phyloP scores from a whole-genome alignment of 2,797 vertebrate genomes.

The Melanotaenia pygmaea region DNA sequence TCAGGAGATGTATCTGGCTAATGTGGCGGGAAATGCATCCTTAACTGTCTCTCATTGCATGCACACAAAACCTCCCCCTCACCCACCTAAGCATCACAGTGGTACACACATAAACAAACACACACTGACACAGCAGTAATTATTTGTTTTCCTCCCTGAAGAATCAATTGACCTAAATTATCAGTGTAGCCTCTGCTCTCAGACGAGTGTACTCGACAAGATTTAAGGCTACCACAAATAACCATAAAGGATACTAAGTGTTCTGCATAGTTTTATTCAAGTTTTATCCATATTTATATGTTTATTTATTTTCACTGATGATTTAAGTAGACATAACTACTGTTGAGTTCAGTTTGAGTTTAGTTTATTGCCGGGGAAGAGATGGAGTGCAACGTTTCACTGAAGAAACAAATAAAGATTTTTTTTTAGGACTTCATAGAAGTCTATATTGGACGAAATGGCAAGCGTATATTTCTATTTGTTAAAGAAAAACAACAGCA shows the following conservation, averaged over 20 bases:
- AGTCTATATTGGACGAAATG: not conserved
- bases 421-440: not conserved
- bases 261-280: constrained; percentile 19
- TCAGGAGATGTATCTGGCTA: constrained; percentile 77
- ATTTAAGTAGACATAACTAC: constrained; percentile 19
- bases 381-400: not conserved
- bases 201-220: constrained; percentile 52
- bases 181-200: constrained; percentile 52
- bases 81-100: constrained; percentile 28
- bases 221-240: constrained; percentile 39
- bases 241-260: constrained; percentile 20
- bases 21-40: constrained; percentile 80
- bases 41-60: constrained; percentile 71
- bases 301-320: constrained; percentile 12
- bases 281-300: not conserved
- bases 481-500: constrained; percentile 14
- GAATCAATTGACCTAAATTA: constrained; percentile 75
- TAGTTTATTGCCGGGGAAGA: constrained; percentile 5
- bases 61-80: constrained; percentile 36
- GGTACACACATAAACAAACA: constrained; percentile 47
- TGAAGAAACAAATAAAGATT: not conserved
- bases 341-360: not conserved
- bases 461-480: not conserved
- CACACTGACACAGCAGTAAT: constrained; percentile 45
- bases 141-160: constrained; percentile 60